Base-by-base conservation (phyloP, 2,888 invertebrate species). In the Notodonta ziczac region DNA sequence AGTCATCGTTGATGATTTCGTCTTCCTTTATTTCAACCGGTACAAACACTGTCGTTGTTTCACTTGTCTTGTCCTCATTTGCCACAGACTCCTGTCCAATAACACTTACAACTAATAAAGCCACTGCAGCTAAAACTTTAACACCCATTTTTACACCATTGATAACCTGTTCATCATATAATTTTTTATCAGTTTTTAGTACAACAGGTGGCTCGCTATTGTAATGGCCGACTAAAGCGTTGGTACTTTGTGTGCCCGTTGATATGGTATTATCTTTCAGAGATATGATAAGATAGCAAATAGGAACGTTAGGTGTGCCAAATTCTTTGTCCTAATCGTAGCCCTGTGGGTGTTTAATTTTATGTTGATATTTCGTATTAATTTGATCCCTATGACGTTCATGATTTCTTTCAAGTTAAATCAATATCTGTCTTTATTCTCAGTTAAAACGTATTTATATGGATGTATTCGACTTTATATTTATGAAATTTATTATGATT, bases 231-330 rank as follows among this genome's bases (percentile, higher is more conserved):
- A 93, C 91, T 92, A 85, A 76, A 80, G 84, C 81, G 83, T 68
- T 72, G 77, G 82, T 83, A 83, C 80, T 78, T 77, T 86, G 89
- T 90, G 89, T 88, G 88, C 86, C 84, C 81, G 82, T 79, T 88
- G 90, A 91, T 91, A 90, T 82, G 80, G 76, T 70, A 80, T 91
- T 93, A 93, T 93, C 93, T 83, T 75, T 70, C 70, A 67, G 73
- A 87, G 87, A 87, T 86, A 86, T 85, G 93, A 93, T 93, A 93
- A 92, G 93, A 93, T 93, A 92, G 82, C 75, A 87, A 92, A 91
- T 89, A 91, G 89, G 90, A 87, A 83, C 91, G 88, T 84, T 90
- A 85, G 93, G 92, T 89, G 93, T 89, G 93, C 93, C 93, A 91
- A 93, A 93, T 93, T 93, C 91, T 92, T 91, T 90, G 91, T 90